A percentile compares a stretch with the other conserved stretches of the same genome.
phyloP scores from a whole-genome alignment of 2,888 invertebrate genomes.

The Scaptomyza parva region DNA sequence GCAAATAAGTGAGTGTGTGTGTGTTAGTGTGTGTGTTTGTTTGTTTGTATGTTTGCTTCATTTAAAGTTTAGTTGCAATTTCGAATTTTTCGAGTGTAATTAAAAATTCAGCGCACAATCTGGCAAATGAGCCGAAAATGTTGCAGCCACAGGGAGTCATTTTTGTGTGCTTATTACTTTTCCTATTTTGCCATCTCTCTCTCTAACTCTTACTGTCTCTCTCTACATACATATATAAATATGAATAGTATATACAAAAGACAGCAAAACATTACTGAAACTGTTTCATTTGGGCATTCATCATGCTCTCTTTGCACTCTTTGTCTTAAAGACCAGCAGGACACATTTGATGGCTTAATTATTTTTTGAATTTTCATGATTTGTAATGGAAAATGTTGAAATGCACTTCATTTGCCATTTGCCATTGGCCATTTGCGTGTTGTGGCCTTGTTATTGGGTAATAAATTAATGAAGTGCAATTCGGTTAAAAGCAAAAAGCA shows the following conservation, averaged over 20 bases:
- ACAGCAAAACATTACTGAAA: neutral
- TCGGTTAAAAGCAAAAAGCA: neutral
- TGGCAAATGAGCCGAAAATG: conserved; percentile 57
- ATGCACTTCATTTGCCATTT: too few relatives aligned
- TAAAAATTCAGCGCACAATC: conserved; percentile 72
- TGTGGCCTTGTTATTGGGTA: neutral
- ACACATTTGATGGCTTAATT: neutral
- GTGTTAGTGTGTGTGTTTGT: conserved; percentile 22
- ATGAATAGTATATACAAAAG: too few relatives aligned
- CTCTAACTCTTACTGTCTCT: too few relatives aligned
- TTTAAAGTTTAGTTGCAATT: conserved; percentile 73
- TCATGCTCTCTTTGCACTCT: neutral
- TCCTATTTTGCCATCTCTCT: too few relatives aligned
- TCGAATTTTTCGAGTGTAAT: conserved; percentile 65
- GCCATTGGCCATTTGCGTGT: neutral
- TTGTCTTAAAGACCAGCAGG: neutral
- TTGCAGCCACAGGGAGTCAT: conserved; percentile 35
- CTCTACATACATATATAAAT: too few relatives aligned
- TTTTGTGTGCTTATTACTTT: conserved; percentile 41
- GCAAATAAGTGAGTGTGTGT: neutral
- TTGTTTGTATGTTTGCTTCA: conserved; percentile 39
- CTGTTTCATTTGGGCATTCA: neutral
- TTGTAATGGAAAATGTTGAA: neutral
- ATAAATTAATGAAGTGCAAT: conserved; percentile 23
- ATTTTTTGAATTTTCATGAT: neutral